These are phyloP conservation scores for Peromyscus leucopus DNA, from an alignment of 2,113 vertebrate species.

Conservation along the genomic window DNA sequence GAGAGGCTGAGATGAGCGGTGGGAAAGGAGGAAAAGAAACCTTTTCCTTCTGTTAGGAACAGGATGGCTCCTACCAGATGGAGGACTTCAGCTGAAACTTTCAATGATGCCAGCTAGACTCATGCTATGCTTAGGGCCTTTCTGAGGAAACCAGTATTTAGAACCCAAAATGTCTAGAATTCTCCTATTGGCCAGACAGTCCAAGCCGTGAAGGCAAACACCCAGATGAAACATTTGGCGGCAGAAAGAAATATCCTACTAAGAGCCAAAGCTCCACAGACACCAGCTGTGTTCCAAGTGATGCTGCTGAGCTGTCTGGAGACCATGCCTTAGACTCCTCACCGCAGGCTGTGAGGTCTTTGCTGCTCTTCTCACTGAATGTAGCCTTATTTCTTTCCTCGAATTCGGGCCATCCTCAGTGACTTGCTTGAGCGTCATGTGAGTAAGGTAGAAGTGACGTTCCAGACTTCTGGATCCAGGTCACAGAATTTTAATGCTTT, in stretches of 20 bases:
- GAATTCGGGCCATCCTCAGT: neutral
- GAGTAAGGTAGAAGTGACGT: neutral
- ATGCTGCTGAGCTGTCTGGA: neutral
- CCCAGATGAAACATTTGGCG: neutral
- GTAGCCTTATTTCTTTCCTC: neutral
- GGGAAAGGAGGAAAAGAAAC: neutral
- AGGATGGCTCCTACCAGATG: neutral
- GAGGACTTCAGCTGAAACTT: neutral
- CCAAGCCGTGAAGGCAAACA: neutral
- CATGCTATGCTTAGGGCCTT: neutral
- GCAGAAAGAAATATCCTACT: neutral
- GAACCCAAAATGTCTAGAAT: neutral
- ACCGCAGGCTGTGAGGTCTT: neutral
- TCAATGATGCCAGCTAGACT: neutral
- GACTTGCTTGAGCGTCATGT: neutral
- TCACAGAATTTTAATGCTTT: neutral
- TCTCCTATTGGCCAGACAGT: neutral
- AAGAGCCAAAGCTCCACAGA: neutral
- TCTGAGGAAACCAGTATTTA: neutral
- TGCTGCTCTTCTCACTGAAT: neutral
- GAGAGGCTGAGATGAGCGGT: neutral
- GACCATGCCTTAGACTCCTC: neutral
- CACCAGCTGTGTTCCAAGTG: neutral
- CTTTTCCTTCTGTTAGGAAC: neutral
- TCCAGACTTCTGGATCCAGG: neutral